Conservation (phyloP, 2,797 vertebrate species). For the Chelon labrosus region DNA sequence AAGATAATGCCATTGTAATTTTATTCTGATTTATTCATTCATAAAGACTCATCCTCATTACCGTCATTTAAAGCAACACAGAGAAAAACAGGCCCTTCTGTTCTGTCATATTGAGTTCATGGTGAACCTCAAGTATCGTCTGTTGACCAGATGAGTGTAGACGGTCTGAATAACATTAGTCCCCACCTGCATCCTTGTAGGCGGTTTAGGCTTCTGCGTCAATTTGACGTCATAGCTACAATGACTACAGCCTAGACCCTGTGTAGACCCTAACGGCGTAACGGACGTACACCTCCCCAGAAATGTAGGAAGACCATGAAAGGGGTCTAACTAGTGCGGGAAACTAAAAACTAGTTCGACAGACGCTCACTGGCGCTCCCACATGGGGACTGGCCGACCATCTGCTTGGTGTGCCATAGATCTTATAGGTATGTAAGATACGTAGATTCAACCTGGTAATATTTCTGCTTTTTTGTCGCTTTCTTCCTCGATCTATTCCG, state of each 20-base stretch:
- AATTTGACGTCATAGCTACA: too few relatives aligned
- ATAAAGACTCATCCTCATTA: not conserved
- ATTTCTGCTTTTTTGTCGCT: not conserved
- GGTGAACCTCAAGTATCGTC: not conserved
- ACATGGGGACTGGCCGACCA: too few relatives aligned
- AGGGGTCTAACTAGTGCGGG: too few relatives aligned
- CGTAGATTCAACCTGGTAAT: not conserved
- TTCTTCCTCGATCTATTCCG: not conserved
- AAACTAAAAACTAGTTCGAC: too few relatives aligned
- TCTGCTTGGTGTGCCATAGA: too few relatives aligned
- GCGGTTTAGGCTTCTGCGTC: not conserved
- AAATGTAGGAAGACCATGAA: too few relatives aligned
- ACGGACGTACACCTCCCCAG: too few relatives aligned
- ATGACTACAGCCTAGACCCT: too few relatives aligned
- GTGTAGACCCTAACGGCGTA: too few relatives aligned
- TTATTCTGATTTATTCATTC: constrained; percentile 41
- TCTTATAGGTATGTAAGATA: not conserved
- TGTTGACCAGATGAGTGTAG: not conserved
- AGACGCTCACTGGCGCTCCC: too few relatives aligned
- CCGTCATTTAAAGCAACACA: constrained; percentile 1
- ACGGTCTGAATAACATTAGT: not conserved
- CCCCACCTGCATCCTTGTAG: not conserved
- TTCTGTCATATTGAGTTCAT: not conserved
- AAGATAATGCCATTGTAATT: constrained; percentile 12
- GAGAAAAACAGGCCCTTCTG: not conserved